Evolutionary conservation across 2,888 invertebrate genomes (phyloP).

Genomic region (Agonopterix alstromeriana): DNA sequence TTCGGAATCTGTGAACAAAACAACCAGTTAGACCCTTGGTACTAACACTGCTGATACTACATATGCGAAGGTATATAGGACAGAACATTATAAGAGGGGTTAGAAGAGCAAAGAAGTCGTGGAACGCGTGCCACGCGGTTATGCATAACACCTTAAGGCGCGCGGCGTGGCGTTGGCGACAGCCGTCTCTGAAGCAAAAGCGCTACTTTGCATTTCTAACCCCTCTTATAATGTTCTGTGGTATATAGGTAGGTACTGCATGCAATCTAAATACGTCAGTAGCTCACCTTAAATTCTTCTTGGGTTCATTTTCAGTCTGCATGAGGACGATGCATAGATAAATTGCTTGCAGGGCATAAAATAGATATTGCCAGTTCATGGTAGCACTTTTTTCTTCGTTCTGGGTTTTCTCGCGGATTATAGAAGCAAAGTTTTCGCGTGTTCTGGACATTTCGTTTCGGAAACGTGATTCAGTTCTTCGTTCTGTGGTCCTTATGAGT

Average conservation of each 20-base stretch:
- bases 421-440: conserved; percentile 10
- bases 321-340: conserved; percentile 45
- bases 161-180: too few species aligned
- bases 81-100: too few species aligned
- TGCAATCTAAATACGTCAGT: too few species aligned
- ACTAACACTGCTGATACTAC: too few species aligned
- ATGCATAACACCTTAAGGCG: too few species aligned
- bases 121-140: too few species aligned
- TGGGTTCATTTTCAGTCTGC: conserved; percentile 25
- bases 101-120: too few species aligned
- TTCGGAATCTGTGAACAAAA: conserved; percentile 31
- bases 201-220: too few species aligned
- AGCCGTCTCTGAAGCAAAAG: too few species aligned
- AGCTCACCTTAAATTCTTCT: conserved; percentile 7
- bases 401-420: conserved; percentile 10
- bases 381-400: conserved; percentile 10
- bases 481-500: conserved; percentile 8
- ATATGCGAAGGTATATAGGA: too few species aligned
- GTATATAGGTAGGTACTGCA: too few species aligned
- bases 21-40: background rate
- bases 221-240: too few species aligned
- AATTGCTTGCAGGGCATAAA: conserved; percentile 50
- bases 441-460: conserved; percentile 11
- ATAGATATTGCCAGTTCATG: conserved; percentile 43
- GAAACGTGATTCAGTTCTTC: conserved; percentile 12